Evolutionary conservation across 2,888 invertebrate genomes (phyloP).

Genomic region (Trachelus tabidus): DNA sequence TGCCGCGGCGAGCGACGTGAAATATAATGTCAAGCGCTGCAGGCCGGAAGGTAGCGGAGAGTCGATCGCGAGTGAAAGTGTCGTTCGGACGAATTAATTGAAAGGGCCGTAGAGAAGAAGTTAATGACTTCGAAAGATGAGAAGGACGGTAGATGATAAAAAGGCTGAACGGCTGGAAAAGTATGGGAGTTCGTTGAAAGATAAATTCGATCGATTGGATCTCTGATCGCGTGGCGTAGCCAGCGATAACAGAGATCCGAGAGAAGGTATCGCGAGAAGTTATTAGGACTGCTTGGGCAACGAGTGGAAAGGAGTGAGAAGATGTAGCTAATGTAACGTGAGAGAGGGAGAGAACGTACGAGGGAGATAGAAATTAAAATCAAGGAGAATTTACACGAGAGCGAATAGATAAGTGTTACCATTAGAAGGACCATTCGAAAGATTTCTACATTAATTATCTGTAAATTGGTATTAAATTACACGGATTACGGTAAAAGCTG

Average conservation of each 20-base stretch:
- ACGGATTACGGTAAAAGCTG: neutral
- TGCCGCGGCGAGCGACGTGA: no score
- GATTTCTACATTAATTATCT: neutral
- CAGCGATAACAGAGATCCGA: neutral
- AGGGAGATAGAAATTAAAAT: neutral
- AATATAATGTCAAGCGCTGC: neutral
- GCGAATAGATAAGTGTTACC: neutral
- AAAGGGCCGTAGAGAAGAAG: constrained; percentile 23
- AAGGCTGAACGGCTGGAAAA: neutral
- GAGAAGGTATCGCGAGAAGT: neutral
- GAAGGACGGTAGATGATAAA: neutral
- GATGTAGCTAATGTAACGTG: constrained; percentile 18
- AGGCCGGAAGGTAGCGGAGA: neutral
- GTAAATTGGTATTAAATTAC: constrained; percentile 7
- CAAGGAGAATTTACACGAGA: neutral
- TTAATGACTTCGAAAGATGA: neutral
- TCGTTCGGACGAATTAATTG: constrained; percentile 20
- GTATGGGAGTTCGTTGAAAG: neutral
- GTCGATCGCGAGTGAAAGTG: constrained; percentile 6
- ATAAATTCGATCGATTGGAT: constrained; percentile 23
- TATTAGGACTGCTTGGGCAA: constrained; percentile 12
- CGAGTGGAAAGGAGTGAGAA: constrained; percentile 20
- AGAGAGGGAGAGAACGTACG: neutral
- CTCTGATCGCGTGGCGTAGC: constrained; percentile 14
- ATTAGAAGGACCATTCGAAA: neutral